These are phyloP conservation scores for Cyanistes caeruleus DNA, from an alignment of 2,113 vertebrate species.

Conservation along the genomic window DNA sequence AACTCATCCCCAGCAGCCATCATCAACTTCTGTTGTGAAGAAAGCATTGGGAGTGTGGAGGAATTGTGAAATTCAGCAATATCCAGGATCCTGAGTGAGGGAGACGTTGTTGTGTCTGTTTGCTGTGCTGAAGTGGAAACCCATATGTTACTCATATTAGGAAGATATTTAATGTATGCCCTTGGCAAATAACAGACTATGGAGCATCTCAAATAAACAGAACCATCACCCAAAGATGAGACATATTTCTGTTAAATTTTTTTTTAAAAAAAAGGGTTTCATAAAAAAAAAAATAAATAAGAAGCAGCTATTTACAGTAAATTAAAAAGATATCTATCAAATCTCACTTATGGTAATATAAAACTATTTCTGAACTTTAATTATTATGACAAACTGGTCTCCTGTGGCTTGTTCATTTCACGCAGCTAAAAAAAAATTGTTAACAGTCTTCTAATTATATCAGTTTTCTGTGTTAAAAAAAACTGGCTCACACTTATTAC, in stretches of 20 bases:
- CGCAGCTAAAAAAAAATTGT: conserved; percentile 24
- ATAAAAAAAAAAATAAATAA: neutral
- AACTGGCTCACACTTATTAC: conserved; percentile 41
- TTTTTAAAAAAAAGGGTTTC: neutral
- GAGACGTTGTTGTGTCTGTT: neutral
- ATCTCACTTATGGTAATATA: conserved; percentile 54
- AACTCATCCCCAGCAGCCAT: neutral
- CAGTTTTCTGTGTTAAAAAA: conserved; percentile 53
- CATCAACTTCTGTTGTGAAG: neutral
- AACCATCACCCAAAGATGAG: neutral
- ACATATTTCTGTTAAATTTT: neutral
- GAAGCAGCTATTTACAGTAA: neutral
- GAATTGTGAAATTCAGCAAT: neutral
- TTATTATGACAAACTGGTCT: conserved; percentile 70
- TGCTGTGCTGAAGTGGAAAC: neutral
- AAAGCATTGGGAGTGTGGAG: neutral
- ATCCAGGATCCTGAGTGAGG: neutral
- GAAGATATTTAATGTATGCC: conserved; percentile 36
- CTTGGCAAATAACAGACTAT: conserved; percentile 30
- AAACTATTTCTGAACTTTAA: conserved; percentile 72
- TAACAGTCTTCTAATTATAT: conserved; percentile 75
- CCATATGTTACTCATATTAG: conserved; percentile 32
- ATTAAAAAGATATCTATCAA: conserved; percentile 63
- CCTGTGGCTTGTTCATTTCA: conserved; percentile 58
- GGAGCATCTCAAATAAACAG: conserved; percentile 29